Base-by-base conservation (phyloP, 1,140 invertebrate genomes). In the Sminthurides bifidus region DNA sequence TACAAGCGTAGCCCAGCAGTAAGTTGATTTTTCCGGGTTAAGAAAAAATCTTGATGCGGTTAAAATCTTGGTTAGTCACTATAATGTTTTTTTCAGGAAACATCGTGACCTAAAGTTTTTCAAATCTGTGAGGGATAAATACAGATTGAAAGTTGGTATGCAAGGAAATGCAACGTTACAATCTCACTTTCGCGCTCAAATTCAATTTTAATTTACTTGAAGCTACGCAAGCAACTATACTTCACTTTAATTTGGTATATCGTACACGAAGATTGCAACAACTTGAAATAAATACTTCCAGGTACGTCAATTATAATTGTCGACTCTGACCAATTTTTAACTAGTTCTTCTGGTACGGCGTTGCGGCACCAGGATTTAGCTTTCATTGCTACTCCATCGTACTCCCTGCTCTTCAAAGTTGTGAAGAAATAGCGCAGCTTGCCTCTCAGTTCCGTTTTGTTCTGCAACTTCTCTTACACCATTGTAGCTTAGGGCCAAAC, bases 101-200 rank as follows among this genome's bases (percentile, higher is more conserved):
- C 84, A 81, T 0, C 79, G 83, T 53, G 91, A 95, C 70, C 79
- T 93, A 23, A 81, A 82, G 56, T 85, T 82, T 59, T 83, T 93
- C 80, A 83, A 87, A 64, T 76, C 81, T 60, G 71, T 88, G n/a
- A 82, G 89, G 59, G 74, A 80, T 0, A 88, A 84, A 69, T 82
- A 81, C 70, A 73, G 75, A 35, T 81, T 84, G 68, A 80, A 85
- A 66, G 68, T 93, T 27, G 83, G 87, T 21, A 69, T 84, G 12
- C 88, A 86, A 68, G 80, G 78, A 2, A 94, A 96, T 67, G 91
- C 90, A 70, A 64, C 48, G 2, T 72, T 91, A 44, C 90, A 92
- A 69, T 79, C 75, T 54, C 81, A 92, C 73, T 91, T 83, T 70
- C 77, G 87, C 60, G 74, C 71, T 52, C 87, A 91, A 78, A 78